These are phyloP conservation scores for Mesorhabditis spiculigera DNA, from an alignment of 2,888 invertebrate genomes.

Conservation along the genomic window DNA sequence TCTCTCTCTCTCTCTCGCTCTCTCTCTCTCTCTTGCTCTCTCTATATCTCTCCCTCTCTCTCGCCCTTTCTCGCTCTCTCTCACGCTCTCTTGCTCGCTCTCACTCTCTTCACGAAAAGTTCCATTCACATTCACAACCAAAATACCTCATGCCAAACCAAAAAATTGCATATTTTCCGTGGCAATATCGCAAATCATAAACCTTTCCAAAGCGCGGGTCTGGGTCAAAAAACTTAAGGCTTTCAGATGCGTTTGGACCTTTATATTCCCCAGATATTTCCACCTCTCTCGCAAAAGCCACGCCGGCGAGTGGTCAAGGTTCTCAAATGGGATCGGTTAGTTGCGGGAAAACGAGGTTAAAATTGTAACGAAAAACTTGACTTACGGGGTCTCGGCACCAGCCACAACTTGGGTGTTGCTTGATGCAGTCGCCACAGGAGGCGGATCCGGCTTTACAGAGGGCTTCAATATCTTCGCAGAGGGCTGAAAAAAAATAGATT, in stretches of 20 bases:
- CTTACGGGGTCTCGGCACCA: constrained; percentile 52
- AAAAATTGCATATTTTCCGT: neutral
- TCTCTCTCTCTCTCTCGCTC: too few species aligned
- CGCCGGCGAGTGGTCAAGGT: neutral
- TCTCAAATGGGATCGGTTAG: neutral
- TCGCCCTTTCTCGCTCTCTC: too few species aligned
- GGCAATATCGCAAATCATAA: neutral
- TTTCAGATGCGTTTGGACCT: neutral
- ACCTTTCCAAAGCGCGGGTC: neutral
- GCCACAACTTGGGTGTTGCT: constrained; percentile 45
- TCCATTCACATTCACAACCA: too few species aligned
- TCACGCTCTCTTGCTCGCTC: too few species aligned
- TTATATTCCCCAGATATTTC: neutral
- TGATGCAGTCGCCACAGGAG: constrained; percentile 46
- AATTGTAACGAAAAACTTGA: neutral
- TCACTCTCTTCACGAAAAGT: too few species aligned
- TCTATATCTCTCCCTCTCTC: too few species aligned
- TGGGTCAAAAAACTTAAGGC: too few species aligned
- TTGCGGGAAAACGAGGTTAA: neutral
- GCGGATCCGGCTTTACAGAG: neutral
- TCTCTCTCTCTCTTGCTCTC: too few species aligned
- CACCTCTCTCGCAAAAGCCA: neutral
- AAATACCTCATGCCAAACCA: neutral
- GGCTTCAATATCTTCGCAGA: neutral
- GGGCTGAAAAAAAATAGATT: too few species aligned